phyloP scores from a whole-genome alignment of 2,113 vertebrate species.

The Anas platyrhynchos region DNA sequence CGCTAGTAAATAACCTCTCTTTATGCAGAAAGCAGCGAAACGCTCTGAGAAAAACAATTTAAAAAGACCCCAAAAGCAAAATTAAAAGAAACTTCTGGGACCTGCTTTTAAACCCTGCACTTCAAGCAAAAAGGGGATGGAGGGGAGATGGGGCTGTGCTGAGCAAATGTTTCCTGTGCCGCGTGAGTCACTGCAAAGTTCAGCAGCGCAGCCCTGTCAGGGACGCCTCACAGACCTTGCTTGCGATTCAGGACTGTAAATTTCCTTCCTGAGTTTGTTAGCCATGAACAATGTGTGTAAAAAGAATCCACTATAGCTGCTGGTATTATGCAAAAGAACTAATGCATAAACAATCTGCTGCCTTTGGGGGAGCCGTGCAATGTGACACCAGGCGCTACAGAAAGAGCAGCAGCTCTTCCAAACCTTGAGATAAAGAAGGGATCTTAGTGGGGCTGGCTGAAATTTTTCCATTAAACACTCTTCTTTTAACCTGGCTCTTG shows the following conservation, averaged over 20 bases:
- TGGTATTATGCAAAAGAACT: conserved; percentile 19
- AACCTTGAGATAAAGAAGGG: background rate
- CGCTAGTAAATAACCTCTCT: background rate
- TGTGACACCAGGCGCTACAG: background rate
- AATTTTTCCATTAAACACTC: conserved; percentile 1
- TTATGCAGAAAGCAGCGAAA: conserved; percentile 21
- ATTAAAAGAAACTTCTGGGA: background rate
- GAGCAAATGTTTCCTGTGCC: conserved; percentile 15
- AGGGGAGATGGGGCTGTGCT: conserved; percentile 56
- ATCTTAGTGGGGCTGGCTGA: background rate
- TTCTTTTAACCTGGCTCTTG: background rate
- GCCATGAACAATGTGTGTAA: conserved; percentile 21
- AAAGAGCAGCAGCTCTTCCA: background rate
- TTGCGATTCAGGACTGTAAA: conserved; percentile 56
- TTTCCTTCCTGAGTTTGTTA: conserved; percentile 73
- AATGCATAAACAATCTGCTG: conserved; percentile 1
- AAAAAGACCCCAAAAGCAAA: background rate
- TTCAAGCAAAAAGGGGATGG: background rate
- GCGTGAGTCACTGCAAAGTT: conserved; percentile 14
- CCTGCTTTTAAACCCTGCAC: conserved; percentile 1
- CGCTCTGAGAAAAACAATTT: background rate
- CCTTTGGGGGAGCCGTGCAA: background rate
- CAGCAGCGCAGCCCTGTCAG: background rate
- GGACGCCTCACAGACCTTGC: background rate
- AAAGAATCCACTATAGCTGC: background rate